Base-by-base conservation (phyloP, 2,888 invertebrate species). In the Ganaspis brasiliensis region DNA sequence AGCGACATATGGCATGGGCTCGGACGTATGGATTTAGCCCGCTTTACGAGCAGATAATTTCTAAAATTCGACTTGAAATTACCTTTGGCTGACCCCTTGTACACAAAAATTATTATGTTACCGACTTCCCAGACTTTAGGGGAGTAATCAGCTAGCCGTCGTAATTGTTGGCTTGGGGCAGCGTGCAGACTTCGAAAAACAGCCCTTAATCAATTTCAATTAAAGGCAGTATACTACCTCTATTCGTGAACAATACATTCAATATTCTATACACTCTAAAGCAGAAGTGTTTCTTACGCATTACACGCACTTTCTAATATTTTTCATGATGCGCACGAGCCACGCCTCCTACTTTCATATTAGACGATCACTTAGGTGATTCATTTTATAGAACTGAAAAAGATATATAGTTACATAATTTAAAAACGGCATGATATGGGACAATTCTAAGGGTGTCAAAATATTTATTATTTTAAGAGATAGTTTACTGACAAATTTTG, bases 1-100 rank as follows among this genome's bases (percentile, higher is more conserved):
- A 45, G n/a, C 12, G n/a, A 52, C 72, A 55, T 52, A 35, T 72
- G 72, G 71, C 24, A 12, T 56, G 9, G 14, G 37, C 45, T 2
- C 40, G 10, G 40, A 45, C 21, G 31, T 19, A 21, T 19, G 19
- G 37, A 10, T 4, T 37, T 59, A 31, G 31, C 31, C 14, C 37
- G 26, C 24, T 52, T 26, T 55, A 71, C 49, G n/a, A 31, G 49
- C 52, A 14, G 19, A 19, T 31, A 31, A 72, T 72, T 55, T 55
- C 72, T 45, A 37, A 72, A 72, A 55, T 35, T 72, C 72, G 19
- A 21, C 72, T 37, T 52, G 10, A 72, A 72, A 72, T 55, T 55
- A 72, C 35, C 55, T 21, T 26, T 6, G 19, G 55, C 24, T 72
- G 31, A 19, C 52, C 55, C 55, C 52, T 19, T 52, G 12, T n/a